These are phyloP conservation scores for Luscinia luscinia DNA, from an alignment of 2,797 vertebrate genomes.

Conservation along the genomic window DNA sequence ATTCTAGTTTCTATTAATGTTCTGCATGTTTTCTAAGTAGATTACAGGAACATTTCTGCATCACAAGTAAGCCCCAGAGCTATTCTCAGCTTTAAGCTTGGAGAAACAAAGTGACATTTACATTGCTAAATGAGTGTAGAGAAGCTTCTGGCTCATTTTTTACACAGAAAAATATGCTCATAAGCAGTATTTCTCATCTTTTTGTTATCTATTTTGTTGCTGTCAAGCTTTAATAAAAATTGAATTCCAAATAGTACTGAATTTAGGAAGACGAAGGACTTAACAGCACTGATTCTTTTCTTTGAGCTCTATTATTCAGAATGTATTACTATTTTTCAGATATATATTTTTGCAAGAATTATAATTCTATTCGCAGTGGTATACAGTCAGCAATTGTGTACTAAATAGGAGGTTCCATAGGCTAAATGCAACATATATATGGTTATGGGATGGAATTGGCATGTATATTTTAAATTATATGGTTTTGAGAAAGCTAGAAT, in stretches of 20 bases:
- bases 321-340: neutral
- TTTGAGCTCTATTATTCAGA: slow-evolving; percentile 21
- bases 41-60: slow-evolving; percentile 80
- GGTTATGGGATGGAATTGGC: neutral
- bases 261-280: slow-evolving; percentile 27
- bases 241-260: slow-evolving; percentile 22
- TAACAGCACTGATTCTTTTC: neutral
- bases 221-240: slow-evolving; percentile 22
- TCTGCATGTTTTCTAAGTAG: slow-evolving; percentile 77
- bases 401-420: neutral
- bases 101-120: slow-evolving; percentile 76
- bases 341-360: neutral
- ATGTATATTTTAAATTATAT: neutral
- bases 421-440: neutral
- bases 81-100: slow-evolving; percentile 73
- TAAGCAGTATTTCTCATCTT: slow-evolving; percentile 35
- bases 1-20: slow-evolving; percentile 75
- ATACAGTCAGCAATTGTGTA: neutral
- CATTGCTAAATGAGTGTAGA: slow-evolving; percentile 68
- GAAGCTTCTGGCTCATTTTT: slow-evolving; percentile 70
- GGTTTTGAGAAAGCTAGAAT: neutral
- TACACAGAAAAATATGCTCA: slow-evolving; percentile 21
- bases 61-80: slow-evolving; percentile 75
- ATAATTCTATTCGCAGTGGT: neutral
- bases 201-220: slow-evolving; percentile 18